Base-by-base conservation (phyloP, 2,888 invertebrate species). In the Aradus depressus region DNA sequence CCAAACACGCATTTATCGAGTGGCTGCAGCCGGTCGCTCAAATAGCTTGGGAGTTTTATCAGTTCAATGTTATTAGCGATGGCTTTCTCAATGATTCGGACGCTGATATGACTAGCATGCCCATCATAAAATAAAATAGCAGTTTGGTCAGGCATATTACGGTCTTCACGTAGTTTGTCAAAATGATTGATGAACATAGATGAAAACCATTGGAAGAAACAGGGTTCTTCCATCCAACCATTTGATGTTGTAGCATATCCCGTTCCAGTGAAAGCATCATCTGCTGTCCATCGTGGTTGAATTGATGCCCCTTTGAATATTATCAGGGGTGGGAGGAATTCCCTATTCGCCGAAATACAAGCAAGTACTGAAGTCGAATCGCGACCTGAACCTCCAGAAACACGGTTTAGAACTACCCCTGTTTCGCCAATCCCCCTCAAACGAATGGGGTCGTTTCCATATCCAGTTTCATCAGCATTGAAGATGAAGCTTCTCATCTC, bases 351-450 rank as follows among this genome's bases (percentile, higher is more conserved):
- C 21, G 60, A 50, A 45, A 61, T 50, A 39, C 59, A 59, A 4
- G 60, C 61, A 39, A 62, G 50, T n/a, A 64, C 61, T 14, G 59
- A 59, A 14, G 57, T 63, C 8, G 54, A 56, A 39, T 63, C 61
- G 49, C 60, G 37, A 26, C 62, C 63, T 28, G 60, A 61, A 12
- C 62, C 61, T 22, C 61, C 60, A 44, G 56, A 59, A 47, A 62
- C 54, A 50, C 60, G 25, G 37, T 28, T 41, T 19, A 62, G 50
- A 34, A 60, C 31, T 44, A 51, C 50, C 26, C 60, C 61, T 38
- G 60, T 62, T 56, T 54, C 51, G 3, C 63, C 62, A 32, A 62
- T 59, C 14, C 59, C 62, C 43, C 55, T 50, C 18, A 62, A 45
- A 21, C 52, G 53, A 21, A 51, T 47, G 6, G 61, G 61, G 48